Evolutionary conservation across 1,140 invertebrate species (phyloP).

Genomic region (Drosophila watanabei): DNA sequence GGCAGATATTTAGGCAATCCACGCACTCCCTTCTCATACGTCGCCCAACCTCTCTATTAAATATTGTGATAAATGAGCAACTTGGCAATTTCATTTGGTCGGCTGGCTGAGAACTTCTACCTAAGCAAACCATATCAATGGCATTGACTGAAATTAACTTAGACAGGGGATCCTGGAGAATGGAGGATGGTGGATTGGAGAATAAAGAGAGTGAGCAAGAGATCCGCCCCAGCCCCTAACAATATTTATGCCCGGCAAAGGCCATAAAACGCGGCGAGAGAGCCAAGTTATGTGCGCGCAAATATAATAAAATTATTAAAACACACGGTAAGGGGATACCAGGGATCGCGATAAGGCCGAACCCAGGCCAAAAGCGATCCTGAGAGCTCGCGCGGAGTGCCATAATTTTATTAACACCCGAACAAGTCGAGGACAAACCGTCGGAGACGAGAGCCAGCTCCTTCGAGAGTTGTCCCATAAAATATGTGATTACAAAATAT

Average conservation of each 20-base stretch:
- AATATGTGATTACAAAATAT: conserved; percentile 82
- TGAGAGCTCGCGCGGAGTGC: conserved; percentile 49
- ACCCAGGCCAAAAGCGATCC: conserved; percentile 7
- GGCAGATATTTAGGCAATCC: conserved; percentile 4
- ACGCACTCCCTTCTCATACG: conserved; percentile 22
- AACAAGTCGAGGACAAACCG: conserved; percentile 45
- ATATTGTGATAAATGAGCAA: conserved; percentile 50
- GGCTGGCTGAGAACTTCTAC: conserved; percentile 10
- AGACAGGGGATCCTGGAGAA: conserved; percentile 27
- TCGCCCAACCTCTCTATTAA: conserved; percentile 53
- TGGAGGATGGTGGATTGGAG: conserved; percentile 11
- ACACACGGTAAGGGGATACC: conserved; percentile 64
- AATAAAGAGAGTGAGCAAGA: not conserved
- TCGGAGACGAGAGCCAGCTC: conserved; percentile 23
- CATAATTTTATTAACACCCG: conserved; percentile 81
- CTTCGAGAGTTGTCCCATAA: conserved; percentile 72
- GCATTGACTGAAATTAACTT: conserved; percentile 54
- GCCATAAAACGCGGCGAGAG: conserved; percentile 56
- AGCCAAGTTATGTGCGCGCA: conserved; percentile 70
- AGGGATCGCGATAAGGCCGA: conserved; percentile 52
- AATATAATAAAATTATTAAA: conserved; percentile 83
- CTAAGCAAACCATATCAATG: conserved; percentile 62
- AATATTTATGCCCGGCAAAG: conserved; percentile 63
- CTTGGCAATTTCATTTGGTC: conserved; percentile 36
- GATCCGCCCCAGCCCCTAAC: conserved; percentile 21